phyloP scores from a whole-genome alignment of 2,888 invertebrate species.

The Ichneumoninae sp. region DNA sequence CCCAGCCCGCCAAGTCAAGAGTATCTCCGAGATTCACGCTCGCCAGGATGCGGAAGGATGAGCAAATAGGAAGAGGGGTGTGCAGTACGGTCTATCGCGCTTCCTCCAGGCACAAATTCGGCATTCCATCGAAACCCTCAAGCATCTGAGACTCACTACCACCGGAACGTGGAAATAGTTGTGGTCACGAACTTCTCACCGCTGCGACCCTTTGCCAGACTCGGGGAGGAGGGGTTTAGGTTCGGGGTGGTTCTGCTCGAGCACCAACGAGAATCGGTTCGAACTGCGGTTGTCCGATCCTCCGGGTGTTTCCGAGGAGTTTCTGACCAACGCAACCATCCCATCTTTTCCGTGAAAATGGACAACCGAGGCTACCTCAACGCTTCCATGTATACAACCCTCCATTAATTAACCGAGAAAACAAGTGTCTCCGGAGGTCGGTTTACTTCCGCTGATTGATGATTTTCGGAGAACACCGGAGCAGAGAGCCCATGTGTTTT shows the following conservation, averaged over 20 bases:
- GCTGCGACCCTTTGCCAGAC: slow-evolving; percentile 21
- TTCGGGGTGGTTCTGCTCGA: slow-evolving; percentile 36
- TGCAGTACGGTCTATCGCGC: slow-evolving; percentile 41
- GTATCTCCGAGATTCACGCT: slow-evolving; percentile 18
- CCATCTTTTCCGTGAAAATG: slow-evolving; percentile 41
- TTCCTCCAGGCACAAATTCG: slow-evolving; percentile 57
- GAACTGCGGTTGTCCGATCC: slow-evolving; percentile 61
- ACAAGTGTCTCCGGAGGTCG: slow-evolving; percentile 49
- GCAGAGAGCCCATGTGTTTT: slow-evolving; percentile 8
- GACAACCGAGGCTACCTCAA: slow-evolving; percentile 36
- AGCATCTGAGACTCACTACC: slow-evolving; percentile 40
- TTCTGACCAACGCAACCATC: slow-evolving; percentile 61
- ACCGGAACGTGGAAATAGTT: slow-evolving; percentile 55
- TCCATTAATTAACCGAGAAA: slow-evolving; percentile 60
- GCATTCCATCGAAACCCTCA: slow-evolving; percentile 52
- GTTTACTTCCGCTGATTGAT: slow-evolving; percentile 50
- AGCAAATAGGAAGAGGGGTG: slow-evolving; percentile 7
- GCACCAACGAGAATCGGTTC: slow-evolving; percentile 43
- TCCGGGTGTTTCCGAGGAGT: slow-evolving; percentile 52
- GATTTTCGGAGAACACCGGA: slow-evolving; percentile 34
- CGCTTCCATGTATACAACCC: slow-evolving; percentile 21
- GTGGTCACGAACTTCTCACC: slow-evolving; percentile 57
- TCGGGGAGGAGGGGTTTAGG: background rate
- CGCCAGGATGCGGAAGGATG: slow-evolving; percentile 17
- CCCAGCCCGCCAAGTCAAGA: slow-evolving; percentile 24